phyloP scores from a whole-genome alignment of 2,888 invertebrate genomes.

The Nomada ferruginata region DNA sequence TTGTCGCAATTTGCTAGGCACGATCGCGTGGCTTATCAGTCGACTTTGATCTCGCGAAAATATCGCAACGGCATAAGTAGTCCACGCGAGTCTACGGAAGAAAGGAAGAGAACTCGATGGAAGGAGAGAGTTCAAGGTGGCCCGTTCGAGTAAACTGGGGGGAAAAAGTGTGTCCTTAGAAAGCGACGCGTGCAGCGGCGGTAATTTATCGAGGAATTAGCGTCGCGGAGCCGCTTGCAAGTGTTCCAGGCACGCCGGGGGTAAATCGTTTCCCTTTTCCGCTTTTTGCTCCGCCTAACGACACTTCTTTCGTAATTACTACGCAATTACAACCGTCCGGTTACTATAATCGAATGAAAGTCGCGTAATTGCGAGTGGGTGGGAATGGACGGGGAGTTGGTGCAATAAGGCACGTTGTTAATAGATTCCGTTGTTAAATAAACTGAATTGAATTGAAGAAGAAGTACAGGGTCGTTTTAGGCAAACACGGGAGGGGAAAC shows the following conservation, averaged over 20 bases:
- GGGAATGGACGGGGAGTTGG: background rate
- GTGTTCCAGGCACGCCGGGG: constrained; percentile 21
- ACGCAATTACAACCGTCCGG: constrained; percentile 37
- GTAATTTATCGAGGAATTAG: constrained; percentile 52
- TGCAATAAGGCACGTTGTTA: background rate
- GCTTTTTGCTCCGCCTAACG: constrained; percentile 19
- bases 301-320: constrained; percentile 49
- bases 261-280: constrained; percentile 32
- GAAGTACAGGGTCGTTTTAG: background rate
- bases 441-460: too few species aligned
- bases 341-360: constrained; percentile 42
- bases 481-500: background rate
- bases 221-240: constrained; percentile 35
- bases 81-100: constrained; percentile 8
- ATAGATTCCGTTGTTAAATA: too few species aligned
- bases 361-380: constrained; percentile 42
- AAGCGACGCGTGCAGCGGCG: constrained; percentile 23
- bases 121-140: constrained; percentile 38
- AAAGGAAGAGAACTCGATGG: too few species aligned
- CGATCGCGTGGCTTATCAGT: constrained; percentile 24
- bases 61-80: constrained; percentile 7
- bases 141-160: constrained; percentile 8
- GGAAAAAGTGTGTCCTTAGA: constrained; percentile 23
- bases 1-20: constrained; percentile 29
- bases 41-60: constrained; percentile 23